Percentiles rank a stretch among this genome's conserved stretches.
Conservation (phyloP, 2,888 invertebrate species). For the Callimorpha dominula region DNA sequence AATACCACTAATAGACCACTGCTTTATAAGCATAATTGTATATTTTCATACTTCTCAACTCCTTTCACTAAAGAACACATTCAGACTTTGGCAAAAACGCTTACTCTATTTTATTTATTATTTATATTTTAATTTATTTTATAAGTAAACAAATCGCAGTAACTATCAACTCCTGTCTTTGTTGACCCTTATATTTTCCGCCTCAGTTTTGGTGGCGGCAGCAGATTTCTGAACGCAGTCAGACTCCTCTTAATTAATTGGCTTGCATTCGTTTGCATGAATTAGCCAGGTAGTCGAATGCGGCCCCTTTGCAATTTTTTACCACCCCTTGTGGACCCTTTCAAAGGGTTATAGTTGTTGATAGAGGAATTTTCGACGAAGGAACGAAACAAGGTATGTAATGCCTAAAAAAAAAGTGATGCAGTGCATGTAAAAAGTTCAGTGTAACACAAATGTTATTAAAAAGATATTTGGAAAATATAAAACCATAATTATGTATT, state of each 20-base stretch:
- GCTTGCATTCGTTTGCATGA: conserved; percentile 86
- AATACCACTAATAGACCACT: too few relatives aligned
- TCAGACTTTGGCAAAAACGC: too few relatives aligned
- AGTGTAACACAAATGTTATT: too few relatives aligned
- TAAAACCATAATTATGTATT: too few relatives aligned
- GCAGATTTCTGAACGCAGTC: conserved; percentile 77
- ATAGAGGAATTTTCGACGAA: conserved; percentile 43
- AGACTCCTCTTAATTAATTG: conserved; percentile 82
- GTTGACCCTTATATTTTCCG: conserved; percentile 35
- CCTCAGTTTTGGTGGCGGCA: conserved; percentile 68
- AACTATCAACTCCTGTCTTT: conserved; percentile 37
- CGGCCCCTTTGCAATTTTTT: conserved; percentile 56
- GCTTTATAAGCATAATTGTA: too few relatives aligned
- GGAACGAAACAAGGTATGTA: conserved; percentile 10
- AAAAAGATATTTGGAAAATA: too few relatives aligned
- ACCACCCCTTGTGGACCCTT: conserved; percentile 43
- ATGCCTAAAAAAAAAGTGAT: conserved; percentile 7
- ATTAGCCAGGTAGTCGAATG: conserved; percentile 79
- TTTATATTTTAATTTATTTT: neutral
- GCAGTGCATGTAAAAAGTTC: neutral
- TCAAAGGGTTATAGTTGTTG: conserved; percentile 45
- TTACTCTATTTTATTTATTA: neutral
- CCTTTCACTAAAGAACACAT: too few relatives aligned
- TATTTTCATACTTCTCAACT: too few relatives aligned
- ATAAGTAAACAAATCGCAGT: conserved; percentile 26